Conservation (phyloP, 1,140 invertebrate species). For the Drosophila saltans region DNA sequence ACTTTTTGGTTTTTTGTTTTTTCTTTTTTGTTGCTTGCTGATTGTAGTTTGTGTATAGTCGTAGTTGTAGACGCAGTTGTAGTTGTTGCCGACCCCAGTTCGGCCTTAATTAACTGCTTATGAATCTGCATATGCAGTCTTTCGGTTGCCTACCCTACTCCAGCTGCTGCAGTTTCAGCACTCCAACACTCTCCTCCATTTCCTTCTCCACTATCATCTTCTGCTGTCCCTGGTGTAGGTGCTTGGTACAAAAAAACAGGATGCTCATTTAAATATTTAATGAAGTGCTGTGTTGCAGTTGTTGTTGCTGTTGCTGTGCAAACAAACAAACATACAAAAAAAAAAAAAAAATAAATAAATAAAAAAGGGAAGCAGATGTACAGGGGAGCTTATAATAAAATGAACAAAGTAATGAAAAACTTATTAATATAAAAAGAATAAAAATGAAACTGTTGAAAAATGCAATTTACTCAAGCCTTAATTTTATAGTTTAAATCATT, state of each 20-base stretch:
- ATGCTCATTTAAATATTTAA: constrained; percentile 82
- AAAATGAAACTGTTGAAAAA: not conserved
- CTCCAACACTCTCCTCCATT: not conserved
- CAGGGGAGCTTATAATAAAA: not conserved
- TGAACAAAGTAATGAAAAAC: not conserved
- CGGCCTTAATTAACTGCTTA: constrained; percentile 6
- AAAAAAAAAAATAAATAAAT: constrained; percentile 18
- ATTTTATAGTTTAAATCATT: too few species aligned
- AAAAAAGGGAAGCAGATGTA: not conserved
- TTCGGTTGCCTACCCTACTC: not conserved
- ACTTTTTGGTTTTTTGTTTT: constrained; percentile 45
- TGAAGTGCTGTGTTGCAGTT: constrained; percentile 77
- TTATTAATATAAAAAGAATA: not conserved
- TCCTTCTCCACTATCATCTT: not conserved
- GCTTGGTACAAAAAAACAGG: constrained; percentile 59
- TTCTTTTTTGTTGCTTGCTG: constrained; percentile 39
- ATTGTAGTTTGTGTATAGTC: constrained; percentile 73
- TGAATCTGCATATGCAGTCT: not conserved
- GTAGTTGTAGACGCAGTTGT: constrained; percentile 75
- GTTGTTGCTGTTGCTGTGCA: constrained; percentile 15
- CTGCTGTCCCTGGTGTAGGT: constrained; percentile 16
- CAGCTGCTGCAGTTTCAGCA: not conserved
- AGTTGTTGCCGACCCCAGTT: constrained; percentile 28
- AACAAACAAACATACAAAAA: constrained; percentile 25
- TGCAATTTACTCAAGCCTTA: not conserved